A percentile compares a stretch with the other conserved stretches of the same genome.
These are phyloP conservation scores for Drosophila rellima DNA, from an alignment of 2,888 invertebrate genomes.

Conservation along the genomic window DNA sequence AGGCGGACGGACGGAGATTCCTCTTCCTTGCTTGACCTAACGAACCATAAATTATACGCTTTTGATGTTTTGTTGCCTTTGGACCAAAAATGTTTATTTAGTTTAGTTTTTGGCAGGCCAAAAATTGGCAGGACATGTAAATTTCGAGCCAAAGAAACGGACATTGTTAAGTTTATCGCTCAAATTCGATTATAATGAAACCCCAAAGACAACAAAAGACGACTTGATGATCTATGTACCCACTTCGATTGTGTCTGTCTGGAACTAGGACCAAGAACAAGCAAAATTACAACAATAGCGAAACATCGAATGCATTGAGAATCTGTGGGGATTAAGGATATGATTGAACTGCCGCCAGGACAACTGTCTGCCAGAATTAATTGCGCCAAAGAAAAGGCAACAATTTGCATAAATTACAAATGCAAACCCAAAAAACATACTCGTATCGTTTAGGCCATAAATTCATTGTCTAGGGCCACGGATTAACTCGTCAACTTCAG, in stretches of 20 bases:
- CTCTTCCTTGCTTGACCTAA: conserved; percentile 80
- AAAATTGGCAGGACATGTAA: conserved; percentile 64
- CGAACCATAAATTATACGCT: conserved; percentile 85
- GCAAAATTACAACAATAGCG: conserved; percentile 32
- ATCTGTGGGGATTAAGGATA: conserved; percentile 63
- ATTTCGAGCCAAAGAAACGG: conserved; percentile 48
- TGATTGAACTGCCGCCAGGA: conserved; percentile 68
- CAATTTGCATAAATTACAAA: conserved; percentile 76
- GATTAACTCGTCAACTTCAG: conserved; percentile 71
- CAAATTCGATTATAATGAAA: conserved; percentile 81
- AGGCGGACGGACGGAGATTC: conserved; percentile 1
- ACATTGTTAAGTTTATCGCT: conserved; percentile 77
- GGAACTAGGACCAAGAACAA: not conserved
- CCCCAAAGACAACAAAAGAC: conserved; percentile 68
- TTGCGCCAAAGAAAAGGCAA: conserved; percentile 60
- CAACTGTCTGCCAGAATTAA: conserved; percentile 66
- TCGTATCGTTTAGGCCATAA: conserved; percentile 70
- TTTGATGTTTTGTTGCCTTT: conserved; percentile 72
- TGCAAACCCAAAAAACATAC: conserved; percentile 39
- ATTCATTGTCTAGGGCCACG: conserved; percentile 59
- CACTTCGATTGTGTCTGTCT: conserved; percentile 37
- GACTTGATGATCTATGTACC: conserved; percentile 42
- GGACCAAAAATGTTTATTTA: conserved; percentile 65
- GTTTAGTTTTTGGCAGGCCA: conserved; percentile 55
- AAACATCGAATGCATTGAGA: conserved; percentile 26